Conservation (phyloP, 1,140 invertebrate species). For the Cydia pomonella region DNA sequence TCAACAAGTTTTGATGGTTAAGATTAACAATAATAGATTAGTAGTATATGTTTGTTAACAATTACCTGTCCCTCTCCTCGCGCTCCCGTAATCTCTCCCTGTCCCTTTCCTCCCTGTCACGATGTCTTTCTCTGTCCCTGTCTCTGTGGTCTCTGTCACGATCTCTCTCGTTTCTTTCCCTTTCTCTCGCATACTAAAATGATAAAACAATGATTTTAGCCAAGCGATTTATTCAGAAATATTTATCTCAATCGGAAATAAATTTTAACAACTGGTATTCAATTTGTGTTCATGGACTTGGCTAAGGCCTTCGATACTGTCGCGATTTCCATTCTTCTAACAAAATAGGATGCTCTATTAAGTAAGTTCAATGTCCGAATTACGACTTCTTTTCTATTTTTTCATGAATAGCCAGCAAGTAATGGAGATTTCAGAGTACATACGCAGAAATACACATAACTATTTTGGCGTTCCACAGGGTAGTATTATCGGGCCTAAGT, state of each 20-base stretch:
- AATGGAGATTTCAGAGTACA: no score
- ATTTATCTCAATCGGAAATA: no score
- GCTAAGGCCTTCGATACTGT: background rate
- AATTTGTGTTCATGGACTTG: background rate
- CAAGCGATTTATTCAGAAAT: no score
- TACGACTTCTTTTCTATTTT: background rate
- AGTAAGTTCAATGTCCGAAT: background rate
- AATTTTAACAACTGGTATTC: no score
- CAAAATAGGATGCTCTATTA: background rate
- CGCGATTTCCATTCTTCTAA: background rate
- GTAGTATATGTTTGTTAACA: no score
- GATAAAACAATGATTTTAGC: constrained; percentile 34
- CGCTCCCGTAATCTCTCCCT: constrained; percentile 74
- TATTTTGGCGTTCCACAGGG: background rate
- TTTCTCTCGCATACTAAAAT: constrained; percentile 79
- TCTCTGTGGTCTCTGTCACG: constrained; percentile 78
- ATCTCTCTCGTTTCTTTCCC: constrained; percentile 77
- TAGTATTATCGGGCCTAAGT: background rate
- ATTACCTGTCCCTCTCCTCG: constrained; percentile 76
- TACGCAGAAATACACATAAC: no score
- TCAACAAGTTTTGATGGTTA: background rate
- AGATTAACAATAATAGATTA: no score
- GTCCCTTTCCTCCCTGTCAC: constrained; percentile 76
- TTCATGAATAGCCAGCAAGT: no score
- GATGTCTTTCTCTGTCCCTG: constrained; percentile 71